Conservation (phyloP, 2,888 invertebrate species). For the Oeneis ivallda region DNA sequence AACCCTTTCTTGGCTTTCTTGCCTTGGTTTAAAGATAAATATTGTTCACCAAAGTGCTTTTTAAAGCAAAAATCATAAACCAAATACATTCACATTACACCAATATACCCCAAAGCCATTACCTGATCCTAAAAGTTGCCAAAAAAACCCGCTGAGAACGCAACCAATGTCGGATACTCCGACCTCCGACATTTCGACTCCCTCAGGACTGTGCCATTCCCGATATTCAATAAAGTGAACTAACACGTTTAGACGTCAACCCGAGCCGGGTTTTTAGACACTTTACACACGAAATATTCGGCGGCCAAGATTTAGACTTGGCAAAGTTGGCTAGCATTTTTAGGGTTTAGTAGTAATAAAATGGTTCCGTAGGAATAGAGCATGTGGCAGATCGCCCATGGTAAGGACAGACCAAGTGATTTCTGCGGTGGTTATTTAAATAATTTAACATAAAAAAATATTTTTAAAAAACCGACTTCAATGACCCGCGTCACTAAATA, state of each 20-base stretch:
- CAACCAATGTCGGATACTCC: conserved; percentile 54
- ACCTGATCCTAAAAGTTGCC: conserved; percentile 55
- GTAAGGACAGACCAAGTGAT: too few species aligned
- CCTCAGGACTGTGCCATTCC: conserved; percentile 66
- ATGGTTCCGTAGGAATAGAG: too few species aligned
- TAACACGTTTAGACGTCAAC: conserved; percentile 66
- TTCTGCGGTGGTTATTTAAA: too few species aligned
- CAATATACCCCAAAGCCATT: conserved; percentile 51
- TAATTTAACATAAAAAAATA: too few species aligned
- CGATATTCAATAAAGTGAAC: conserved; percentile 74
- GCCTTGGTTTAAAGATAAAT: too few species aligned
- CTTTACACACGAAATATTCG: neutral
- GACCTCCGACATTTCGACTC: conserved; percentile 57
- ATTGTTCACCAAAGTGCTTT: neutral
- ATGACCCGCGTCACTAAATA: too few species aligned
- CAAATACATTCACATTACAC: conserved; percentile 36
- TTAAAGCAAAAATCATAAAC: conserved; percentile 3
- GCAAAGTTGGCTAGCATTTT: neutral
- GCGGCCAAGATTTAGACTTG: neutral
- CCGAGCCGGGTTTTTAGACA: conserved; percentile 50
- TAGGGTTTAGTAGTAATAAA: too few species aligned
- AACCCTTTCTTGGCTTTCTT: too few species aligned
- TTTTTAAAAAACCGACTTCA: too few species aligned
- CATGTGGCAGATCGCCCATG: too few species aligned
- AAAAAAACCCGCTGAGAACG: conserved; percentile 63